These are phyloP conservation scores for Brienomyrus brachyistius DNA, from an alignment of 2,113 vertebrate species.

Conservation along the genomic window DNA sequence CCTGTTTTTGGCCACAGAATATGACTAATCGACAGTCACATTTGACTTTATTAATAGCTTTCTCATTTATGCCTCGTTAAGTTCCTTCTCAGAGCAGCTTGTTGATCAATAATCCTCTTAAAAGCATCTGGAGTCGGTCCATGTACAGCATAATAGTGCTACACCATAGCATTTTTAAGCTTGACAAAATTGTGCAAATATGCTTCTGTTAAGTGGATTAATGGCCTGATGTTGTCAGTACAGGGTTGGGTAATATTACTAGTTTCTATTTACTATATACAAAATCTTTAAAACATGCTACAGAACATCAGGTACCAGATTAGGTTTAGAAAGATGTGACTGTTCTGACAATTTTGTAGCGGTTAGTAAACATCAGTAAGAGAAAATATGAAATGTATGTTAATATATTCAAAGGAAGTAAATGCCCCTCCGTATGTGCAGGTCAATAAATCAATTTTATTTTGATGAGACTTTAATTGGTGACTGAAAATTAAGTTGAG, in stretches of 20 bases:
- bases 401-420: constrained; percentile 2
- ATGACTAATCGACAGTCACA: neutral
- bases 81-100: neutral
- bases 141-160: neutral
- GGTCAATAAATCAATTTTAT: constrained; percentile 3
- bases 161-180: neutral
- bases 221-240: neutral
- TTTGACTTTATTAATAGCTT: neutral
- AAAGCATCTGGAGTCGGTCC: neutral
- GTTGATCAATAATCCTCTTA: neutral
- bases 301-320: neutral
- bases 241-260: neutral
- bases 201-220: constrained; percentile 4
- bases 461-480: neutral
- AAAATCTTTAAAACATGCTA: neutral
- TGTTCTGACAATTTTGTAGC: neutral
- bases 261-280: neutral
- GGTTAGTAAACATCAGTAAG: neutral
- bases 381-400: neutral
- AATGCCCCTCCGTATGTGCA: neutral
- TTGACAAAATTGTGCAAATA: neutral
- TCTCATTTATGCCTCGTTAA: neutral
- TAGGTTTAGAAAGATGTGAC: neutral
- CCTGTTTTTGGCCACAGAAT: neutral
- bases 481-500: neutral